Evolutionary conservation across 2,113 vertebrate species (phyloP).

Genomic region (Rissa tridactyla): DNA sequence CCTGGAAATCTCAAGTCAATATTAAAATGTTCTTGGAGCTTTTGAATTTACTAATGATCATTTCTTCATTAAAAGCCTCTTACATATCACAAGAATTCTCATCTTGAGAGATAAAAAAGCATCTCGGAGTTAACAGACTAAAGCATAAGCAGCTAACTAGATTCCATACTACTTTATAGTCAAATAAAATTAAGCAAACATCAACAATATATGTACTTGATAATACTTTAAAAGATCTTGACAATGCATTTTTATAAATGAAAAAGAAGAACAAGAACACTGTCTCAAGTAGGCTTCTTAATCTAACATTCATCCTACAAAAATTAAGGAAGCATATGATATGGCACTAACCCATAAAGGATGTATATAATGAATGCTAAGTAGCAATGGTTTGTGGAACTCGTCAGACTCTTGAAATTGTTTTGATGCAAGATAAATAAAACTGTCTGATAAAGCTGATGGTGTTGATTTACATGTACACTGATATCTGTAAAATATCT

Average conservation of each 20-base stretch:
- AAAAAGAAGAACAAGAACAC: neutral
- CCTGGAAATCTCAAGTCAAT: neutral
- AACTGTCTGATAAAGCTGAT: neutral
- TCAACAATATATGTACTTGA: neutral
- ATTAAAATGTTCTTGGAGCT: neutral
- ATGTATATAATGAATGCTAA: neutral
- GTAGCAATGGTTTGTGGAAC: neutral
- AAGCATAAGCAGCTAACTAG: neutral
- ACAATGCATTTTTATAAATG: neutral
- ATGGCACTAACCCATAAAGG: neutral
- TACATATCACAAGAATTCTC: neutral
- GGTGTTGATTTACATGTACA: neutral
- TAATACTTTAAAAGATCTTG: neutral
- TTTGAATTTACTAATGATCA: neutral
- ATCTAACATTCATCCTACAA: neutral
- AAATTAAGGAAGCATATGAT: neutral
- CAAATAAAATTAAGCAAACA: neutral
- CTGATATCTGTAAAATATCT: neutral
- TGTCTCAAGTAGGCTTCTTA: neutral
- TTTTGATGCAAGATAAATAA: neutral
- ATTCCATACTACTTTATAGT: neutral
- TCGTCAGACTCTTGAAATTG: neutral
- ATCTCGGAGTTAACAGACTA: neutral
- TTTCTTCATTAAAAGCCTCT: conserved; percentile 7
- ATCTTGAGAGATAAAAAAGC: neutral